Evolutionary conservation across 1,140 invertebrate genomes (phyloP).

Genomic region (Octopus bimaculoides): DNA sequence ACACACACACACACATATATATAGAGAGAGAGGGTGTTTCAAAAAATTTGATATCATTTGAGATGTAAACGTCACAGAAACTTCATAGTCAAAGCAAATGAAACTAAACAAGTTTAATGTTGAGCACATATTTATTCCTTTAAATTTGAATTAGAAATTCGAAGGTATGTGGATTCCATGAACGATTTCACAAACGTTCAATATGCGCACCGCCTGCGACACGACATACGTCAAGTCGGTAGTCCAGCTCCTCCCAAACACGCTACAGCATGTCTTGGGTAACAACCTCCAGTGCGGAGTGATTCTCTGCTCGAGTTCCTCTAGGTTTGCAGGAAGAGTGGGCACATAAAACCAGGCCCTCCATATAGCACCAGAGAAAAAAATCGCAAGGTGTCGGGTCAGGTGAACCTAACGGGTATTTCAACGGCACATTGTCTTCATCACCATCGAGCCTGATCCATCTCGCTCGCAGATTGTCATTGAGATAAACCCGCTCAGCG

Average conservation of each 20-base stretch:
- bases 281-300: conserved; percentile 4
- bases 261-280: conserved; percentile 5
- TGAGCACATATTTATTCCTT: neutral
- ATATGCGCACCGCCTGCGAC: neutral
- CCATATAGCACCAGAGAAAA: conserved; percentile 11
- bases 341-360: neutral
- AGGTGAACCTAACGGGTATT: neutral
- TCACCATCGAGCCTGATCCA: neutral
- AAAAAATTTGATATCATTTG: too few species aligned
- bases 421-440: conserved; percentile 1
- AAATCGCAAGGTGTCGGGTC: neutral
- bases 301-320: neutral
- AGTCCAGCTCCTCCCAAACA: neutral
- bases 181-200: conserved; percentile 5
- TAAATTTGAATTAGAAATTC: neutral
- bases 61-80: conserved; percentile 1
- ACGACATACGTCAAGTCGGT: conserved; percentile 3
- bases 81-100: neutral
- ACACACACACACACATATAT: too few species aligned
- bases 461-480: conserved; percentile 1
- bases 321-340: neutral
- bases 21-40: too few species aligned
- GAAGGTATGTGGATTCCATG: neutral
- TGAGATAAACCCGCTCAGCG: neutral
- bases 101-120: conserved; percentile 6